phyloP scores from a whole-genome alignment of 2,113 vertebrate species.

The Cyanoderma ruficeps region DNA sequence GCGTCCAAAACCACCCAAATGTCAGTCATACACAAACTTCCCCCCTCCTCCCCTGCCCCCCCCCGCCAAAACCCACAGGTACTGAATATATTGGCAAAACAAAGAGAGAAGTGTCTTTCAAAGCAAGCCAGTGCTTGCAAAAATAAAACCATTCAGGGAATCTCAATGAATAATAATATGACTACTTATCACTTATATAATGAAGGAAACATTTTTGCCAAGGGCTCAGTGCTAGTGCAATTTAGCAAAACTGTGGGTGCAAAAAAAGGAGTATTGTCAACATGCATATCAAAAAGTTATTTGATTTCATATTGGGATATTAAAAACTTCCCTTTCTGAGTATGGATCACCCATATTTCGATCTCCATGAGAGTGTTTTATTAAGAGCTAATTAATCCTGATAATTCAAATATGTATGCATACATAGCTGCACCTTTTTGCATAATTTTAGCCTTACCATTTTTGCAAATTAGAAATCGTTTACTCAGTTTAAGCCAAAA shows the following conservation, averaged over 20 bases:
- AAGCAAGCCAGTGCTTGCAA: background rate
- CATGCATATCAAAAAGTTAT: background rate
- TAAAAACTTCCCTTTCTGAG: background rate
- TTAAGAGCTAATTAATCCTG: background rate
- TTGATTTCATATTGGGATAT: constrained; percentile 7
- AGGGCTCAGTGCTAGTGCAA: background rate
- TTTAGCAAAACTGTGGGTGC: constrained; percentile 2
- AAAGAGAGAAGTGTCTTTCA: constrained; percentile 21
- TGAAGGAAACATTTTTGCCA: constrained; percentile 37
- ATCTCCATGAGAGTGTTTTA: background rate
- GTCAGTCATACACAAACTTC: background rate
- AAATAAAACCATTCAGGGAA: constrained; percentile 42
- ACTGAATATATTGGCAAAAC: constrained; percentile 44
- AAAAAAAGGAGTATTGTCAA: constrained; percentile 11
- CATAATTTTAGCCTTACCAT: background rate
- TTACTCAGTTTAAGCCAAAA: background rate
- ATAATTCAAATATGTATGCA: background rate
- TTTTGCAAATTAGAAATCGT: background rate
- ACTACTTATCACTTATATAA: constrained; percentile 40
- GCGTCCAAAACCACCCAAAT: background rate
- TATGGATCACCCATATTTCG: background rate
- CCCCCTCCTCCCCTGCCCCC: too few species aligned
- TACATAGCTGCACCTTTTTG: background rate
- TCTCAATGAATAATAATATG: constrained; percentile 19
- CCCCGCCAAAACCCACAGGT: background rate